phyloP scores from a whole-genome alignment of 2,888 invertebrate species.

The Drosophila rubida region DNA sequence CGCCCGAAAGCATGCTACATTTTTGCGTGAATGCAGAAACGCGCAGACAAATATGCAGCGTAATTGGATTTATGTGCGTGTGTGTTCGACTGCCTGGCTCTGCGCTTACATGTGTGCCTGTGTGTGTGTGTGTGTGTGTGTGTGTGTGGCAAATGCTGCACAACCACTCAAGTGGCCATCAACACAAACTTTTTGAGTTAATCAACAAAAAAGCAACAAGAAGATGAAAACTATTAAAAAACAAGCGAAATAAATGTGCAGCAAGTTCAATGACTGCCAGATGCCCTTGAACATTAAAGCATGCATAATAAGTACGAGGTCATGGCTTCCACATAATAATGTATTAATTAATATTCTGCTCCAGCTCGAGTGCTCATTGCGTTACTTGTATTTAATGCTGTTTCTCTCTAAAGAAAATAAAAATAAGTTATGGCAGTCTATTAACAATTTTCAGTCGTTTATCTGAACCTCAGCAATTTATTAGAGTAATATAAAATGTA shows the following conservation, averaged over 20 bases:
- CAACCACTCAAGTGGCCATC: constrained; percentile 37
- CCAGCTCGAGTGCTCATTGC: too few relatives aligned
- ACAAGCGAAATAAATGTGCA: not conserved
- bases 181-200: constrained; percentile 38
- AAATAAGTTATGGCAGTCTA: too few relatives aligned
- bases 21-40: constrained; percentile 43
- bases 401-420: too few relatives aligned
- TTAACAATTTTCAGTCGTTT: too few relatives aligned
- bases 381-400: too few relatives aligned
- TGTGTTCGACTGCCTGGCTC: constrained; percentile 1
- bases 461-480: too few relatives aligned
- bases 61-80: constrained; percentile 54
- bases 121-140: constrained; percentile 1
- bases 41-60: constrained; percentile 53
- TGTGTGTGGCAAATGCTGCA: constrained; percentile 20
- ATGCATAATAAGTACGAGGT: too few relatives aligned
- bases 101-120: not conserved
- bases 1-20: constrained; percentile 53
- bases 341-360: too few relatives aligned
- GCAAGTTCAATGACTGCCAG: not conserved
- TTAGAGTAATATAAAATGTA: too few relatives aligned
- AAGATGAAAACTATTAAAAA: constrained; percentile 16
- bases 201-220: constrained; percentile 21
- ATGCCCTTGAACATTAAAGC: not conserved
- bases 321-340: too few relatives aligned